Percentiles rank a stretch among this genome's conserved stretches.
Evolutionary conservation across 2,797 vertebrate species (phyloP).

Genomic region (Emys orbicularis): DNA sequence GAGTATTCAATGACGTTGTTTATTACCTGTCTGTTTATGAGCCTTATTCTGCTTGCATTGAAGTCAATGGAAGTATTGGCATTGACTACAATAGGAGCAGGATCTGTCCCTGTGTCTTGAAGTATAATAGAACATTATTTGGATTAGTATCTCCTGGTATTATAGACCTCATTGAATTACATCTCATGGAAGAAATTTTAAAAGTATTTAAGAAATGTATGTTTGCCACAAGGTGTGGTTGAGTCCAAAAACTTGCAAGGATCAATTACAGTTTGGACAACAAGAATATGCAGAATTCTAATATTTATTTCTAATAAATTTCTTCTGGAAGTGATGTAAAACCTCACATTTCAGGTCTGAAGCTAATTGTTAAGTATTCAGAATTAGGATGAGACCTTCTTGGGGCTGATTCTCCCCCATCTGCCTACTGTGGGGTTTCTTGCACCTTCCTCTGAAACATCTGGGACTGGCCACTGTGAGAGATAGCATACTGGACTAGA

Average conservation of each 20-base stretch:
- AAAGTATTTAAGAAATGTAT: background rate
- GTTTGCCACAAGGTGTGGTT: background rate
- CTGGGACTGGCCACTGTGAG: accelerated
- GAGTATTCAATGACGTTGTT: background rate
- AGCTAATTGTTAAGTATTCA: background rate
- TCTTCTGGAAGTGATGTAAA: background rate
- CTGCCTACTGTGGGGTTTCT: background rate
- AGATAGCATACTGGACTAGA: accelerated
- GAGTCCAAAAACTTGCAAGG: background rate
- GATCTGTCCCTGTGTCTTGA: background rate
- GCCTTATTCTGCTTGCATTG: background rate
- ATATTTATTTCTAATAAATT: background rate
- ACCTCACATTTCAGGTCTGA: background rate
- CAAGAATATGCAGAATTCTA: background rate
- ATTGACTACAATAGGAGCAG: background rate
- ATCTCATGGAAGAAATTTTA: too few relatives aligned
- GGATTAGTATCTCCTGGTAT: background rate
- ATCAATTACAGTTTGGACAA: background rate
- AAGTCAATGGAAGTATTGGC: background rate
- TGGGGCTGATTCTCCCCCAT: too few relatives aligned
- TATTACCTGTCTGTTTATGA: background rate
- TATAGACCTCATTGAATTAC: background rate
- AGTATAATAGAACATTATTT: background rate
- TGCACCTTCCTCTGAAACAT: background rate
- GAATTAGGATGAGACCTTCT: accelerated